These are phyloP conservation scores for Drosophila nr. fundita DNA, from an alignment of 2,888 invertebrate genomes.

Conservation along the genomic window DNA sequence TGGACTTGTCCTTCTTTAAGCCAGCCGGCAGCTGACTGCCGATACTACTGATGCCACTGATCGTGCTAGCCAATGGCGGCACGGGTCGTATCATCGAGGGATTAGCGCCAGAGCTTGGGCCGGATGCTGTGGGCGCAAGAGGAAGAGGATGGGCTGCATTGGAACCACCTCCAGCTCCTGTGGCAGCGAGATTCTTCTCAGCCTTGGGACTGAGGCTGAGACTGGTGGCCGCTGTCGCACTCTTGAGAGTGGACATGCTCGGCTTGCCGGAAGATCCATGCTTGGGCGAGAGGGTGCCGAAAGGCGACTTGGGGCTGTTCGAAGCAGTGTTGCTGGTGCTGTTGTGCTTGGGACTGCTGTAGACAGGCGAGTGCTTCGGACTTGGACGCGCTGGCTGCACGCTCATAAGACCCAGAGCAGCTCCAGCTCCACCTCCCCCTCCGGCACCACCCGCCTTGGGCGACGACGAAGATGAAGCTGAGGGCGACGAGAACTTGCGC, in stretches of 20 bases:
- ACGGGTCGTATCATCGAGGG: conserved; percentile 78
- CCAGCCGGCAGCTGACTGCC: conserved; percentile 35
- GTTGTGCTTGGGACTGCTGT: conserved; percentile 87
- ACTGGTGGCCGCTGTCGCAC: conserved; percentile 86
- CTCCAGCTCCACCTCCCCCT: conserved; percentile 26
- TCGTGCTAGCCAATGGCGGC: conserved; percentile 85
- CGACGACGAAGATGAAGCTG: conserved; percentile 81
- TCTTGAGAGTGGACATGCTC: conserved; percentile 94
- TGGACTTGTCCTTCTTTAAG: conserved; percentile 46
- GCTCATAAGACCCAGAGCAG: conserved; percentile 51
- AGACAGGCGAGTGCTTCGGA: conserved; percentile 88
- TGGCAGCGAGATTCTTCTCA: conserved; percentile 63
- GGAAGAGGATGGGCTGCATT: conserved; percentile 13
- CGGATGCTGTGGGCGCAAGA: conserved; percentile 7
- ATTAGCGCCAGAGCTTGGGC: conserved; percentile 12
- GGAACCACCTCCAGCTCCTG: conserved; percentile 26
- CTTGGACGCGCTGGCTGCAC: conserved; percentile 86
- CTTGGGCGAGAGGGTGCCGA: conserved; percentile 92
- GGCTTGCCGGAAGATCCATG: conserved; percentile 92
- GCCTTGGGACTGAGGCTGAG: conserved; percentile 80
- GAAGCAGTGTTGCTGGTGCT: conserved; percentile 90
- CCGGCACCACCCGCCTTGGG: conserved; percentile 75
- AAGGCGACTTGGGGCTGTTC: conserved; percentile 90
- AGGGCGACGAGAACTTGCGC: conserved; percentile 88
- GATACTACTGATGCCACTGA: conserved; percentile 25